Evolutionary conservation across 1,140 invertebrate genomes (phyloP).

Genomic region (Drosophila rhopaloa): DNA sequence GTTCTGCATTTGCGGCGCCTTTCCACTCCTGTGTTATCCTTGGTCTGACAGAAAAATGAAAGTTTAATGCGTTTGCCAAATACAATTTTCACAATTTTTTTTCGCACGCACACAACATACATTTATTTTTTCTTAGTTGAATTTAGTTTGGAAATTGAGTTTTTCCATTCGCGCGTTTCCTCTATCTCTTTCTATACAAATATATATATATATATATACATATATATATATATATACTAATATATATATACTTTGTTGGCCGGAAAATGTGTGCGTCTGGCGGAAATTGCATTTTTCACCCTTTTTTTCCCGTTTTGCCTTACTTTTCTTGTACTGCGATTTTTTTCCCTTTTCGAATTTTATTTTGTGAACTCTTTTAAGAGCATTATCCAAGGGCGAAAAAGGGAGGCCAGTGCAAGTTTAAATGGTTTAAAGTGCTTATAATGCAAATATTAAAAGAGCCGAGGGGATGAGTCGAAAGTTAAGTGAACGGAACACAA

Average conservation of each 20-base stretch:
- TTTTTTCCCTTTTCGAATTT: slow-evolving; percentile 13
- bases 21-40: slow-evolving; percentile 53
- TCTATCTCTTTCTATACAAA: slow-evolving; percentile 26
- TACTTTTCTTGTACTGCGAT: slow-evolving; percentile 9
- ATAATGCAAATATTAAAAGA: slow-evolving; percentile 75
- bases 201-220: slow-evolving; percentile 16
- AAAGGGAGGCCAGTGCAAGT: slow-evolving; percentile 39
- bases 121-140: slow-evolving; percentile 38
- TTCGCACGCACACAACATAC: slow-evolving; percentile 14
- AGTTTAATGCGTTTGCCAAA: slow-evolving; percentile 84
- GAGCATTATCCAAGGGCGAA: slow-evolving; percentile 22
- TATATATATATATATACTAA: slow-evolving; percentile 18
- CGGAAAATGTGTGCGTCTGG: slow-evolving; percentile 84
- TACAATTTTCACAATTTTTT: slow-evolving; percentile 77
- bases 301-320: slow-evolving; percentile 7
- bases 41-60: slow-evolving; percentile 82
- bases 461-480: slow-evolving; percentile 41
- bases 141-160: slow-evolving; percentile 73
- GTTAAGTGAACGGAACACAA: slow-evolving; percentile 40
- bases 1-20: slow-evolving; percentile 51
- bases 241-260: slow-evolving; percentile 50
- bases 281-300: slow-evolving; percentile 80
- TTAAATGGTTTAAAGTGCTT: slow-evolving; percentile 78
- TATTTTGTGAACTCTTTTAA: slow-evolving; percentile 2
- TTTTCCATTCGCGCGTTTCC: slow-evolving; percentile 45